Evolutionary conservation across 2,797 vertebrate species (phyloP), one percentile per base, ranked within the genome.

Genomic region (Helostoma temminkii): DNA sequence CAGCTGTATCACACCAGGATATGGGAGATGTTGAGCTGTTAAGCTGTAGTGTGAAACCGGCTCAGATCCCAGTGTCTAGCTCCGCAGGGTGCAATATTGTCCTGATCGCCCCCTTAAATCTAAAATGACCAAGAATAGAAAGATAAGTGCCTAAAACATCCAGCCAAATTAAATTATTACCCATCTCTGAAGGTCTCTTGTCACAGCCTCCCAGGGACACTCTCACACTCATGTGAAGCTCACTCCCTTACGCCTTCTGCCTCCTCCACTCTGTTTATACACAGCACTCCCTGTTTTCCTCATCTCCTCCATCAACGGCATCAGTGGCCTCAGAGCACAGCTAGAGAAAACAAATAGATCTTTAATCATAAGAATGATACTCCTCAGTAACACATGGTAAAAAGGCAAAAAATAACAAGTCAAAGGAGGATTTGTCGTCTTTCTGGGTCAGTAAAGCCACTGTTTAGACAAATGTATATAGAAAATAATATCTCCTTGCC

Each of bases 1-100:
- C 91, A 92, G 92, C 91, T 90, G 91, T 66, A 88, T 81, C 83
- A 26, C 84, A 74, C 78, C 68, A 69, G 77, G 86, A 89, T 76
- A 88, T 78, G 86, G 83, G 83, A 71, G 78, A 76, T 42, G 72
- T 59, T 66, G 62, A 80, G 88, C 81, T 71, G 84, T 92, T 85
- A 91, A 91, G 89, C 69, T 66, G 53, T 26, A 19, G 52, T 30
- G 53, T 46, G 72, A 69, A 72, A 58, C 69, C 70, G 15, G 73
- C 70, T 71, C 63, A 34, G 59, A 69, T 68, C 79, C 50, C 66
- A 76, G 88, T 84, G 82, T 50, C 28, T 2, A 86, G 86, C 82
- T 74, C 78, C 60, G 9, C 61, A 4, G 74, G 83, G 69, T 60
- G 77, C 69, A 28, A 36, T 62, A 58, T 60, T 76, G 45, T 56